Evolutionary conservation across 2,888 invertebrate genomes (phyloP).

Genomic region (Drosophila rellima): DNA sequence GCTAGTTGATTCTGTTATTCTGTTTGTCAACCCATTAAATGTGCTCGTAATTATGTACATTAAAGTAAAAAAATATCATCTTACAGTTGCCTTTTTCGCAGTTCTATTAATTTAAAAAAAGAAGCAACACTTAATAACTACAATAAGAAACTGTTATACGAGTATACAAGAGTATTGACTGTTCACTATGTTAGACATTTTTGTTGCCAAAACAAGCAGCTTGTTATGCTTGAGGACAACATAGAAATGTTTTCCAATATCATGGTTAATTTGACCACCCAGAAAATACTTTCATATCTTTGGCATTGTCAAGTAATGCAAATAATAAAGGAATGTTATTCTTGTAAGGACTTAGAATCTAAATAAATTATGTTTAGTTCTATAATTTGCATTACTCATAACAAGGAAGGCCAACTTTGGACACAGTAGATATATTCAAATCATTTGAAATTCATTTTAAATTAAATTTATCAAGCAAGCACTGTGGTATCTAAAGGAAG

Average conservation of each 20-base stretch:
- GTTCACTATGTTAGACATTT: background rate
- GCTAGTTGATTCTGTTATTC: background rate
- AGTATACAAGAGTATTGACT: background rate
- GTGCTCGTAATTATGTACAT: too few relatives aligned
- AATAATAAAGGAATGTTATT: background rate
- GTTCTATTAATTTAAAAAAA: background rate
- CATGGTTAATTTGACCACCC: conserved; percentile 1
- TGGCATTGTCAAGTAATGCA: conserved; percentile 2
- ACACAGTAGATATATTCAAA: too few relatives aligned
- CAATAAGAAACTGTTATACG: background rate
- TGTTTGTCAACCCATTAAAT: background rate
- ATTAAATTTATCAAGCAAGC: background rate
- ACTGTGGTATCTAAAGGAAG: background rate
- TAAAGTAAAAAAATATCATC: too few relatives aligned
- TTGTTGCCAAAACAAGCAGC: background rate
- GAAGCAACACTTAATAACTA: background rate
- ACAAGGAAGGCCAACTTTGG: too few relatives aligned
- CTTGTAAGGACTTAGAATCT: background rate
- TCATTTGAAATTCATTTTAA: too few relatives aligned
- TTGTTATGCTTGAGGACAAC: background rate
- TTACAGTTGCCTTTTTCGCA: background rate
- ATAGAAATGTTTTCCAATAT: conserved; percentile 1
- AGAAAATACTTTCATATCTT: background rate
- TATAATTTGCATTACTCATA: too few relatives aligned
- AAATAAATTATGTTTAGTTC: too few relatives aligned